These are phyloP conservation scores for Lepidurus apus DNA, from an alignment of 1,140 invertebrate species.

Conservation along the genomic window DNA sequence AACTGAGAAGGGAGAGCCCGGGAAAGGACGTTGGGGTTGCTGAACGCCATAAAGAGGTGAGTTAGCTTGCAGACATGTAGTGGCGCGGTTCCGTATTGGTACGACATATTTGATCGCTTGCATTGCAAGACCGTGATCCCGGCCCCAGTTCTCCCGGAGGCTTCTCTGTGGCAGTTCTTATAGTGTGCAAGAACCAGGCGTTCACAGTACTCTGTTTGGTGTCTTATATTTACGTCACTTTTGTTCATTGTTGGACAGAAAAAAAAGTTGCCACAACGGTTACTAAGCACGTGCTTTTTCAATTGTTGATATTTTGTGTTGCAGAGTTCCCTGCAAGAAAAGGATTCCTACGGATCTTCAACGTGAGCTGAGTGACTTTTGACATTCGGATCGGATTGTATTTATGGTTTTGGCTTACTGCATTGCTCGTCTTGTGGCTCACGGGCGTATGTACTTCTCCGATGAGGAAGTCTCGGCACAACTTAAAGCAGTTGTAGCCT, in stretches of 20 bases:
- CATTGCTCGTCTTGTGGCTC: background rate
- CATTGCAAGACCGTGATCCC: background rate
- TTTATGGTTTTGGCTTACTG: background rate
- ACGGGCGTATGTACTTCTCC: background rate
- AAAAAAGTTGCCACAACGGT: background rate
- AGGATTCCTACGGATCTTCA: background rate
- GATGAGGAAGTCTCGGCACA: background rate
- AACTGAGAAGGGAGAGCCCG: background rate
- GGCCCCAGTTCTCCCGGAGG: background rate
- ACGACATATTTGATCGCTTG: background rate
- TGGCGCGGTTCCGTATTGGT: background rate
- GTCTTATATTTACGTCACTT: background rate
- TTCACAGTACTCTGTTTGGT: background rate
- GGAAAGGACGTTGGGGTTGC: background rate
- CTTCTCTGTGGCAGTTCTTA: background rate
- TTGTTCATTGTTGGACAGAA: background rate
- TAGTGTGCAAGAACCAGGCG: background rate
- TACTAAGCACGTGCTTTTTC: background rate
- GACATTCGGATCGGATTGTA: slow-evolving; percentile 8
- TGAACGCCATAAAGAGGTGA: background rate
- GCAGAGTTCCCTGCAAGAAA: background rate
- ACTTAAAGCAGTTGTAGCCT: background rate
- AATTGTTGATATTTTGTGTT: background rate
- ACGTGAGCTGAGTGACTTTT: background rate
- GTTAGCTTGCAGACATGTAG: background rate